A percentile compares a stretch with the other conserved stretches of the same genome.
Evolutionary conservation across 92 coral and sea anemone genomes (phyloP).

Genomic region (Metridium senile): DNA sequence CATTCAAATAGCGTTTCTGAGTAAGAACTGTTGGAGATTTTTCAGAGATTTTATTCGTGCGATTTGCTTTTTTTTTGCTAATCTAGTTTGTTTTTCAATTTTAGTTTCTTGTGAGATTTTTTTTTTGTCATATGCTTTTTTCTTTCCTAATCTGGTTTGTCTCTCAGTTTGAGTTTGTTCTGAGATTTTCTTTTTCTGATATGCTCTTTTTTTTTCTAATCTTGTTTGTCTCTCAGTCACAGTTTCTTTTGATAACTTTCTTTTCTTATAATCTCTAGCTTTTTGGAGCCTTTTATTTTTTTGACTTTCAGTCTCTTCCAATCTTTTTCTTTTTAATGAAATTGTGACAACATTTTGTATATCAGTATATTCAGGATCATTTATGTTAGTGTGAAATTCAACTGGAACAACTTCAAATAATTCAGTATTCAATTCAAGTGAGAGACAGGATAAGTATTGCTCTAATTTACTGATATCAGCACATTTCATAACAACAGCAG

Average conservation of each 20-base stretch:
- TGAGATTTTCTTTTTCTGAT: slow-evolving; percentile 22
- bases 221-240: slow-evolving; percentile 20
- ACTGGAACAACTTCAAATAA: slow-evolving; percentile 63
- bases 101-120: slow-evolving; percentile 28
- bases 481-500: slow-evolving; percentile 79
- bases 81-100: slow-evolving; percentile 23
- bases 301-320: no score
- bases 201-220: slow-evolving; percentile 38
- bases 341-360: slow-evolving; percentile 22
- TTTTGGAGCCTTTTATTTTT: slow-evolving; percentile 47
- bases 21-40: not conserved
- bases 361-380: not conserved
- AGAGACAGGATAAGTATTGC: slow-evolving; percentile 53
- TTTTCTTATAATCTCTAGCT: slow-evolving; percentile 40
- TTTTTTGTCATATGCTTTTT: slow-evolving; percentile 31
- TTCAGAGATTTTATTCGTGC: not conserved
- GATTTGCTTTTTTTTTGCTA: slow-evolving; percentile 5
- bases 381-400: slow-evolving; percentile 17
- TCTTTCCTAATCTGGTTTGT: slow-evolving; percentile 48
- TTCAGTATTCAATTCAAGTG: slow-evolving; percentile 50
- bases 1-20: slow-evolving; percentile 40
- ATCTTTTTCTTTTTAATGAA: no score
- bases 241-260: not conserved
- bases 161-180: slow-evolving; percentile 53
- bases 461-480: slow-evolving; percentile 50